These are phyloP conservation scores for Cheilosia pagana DNA, from an alignment of 2,888 invertebrate genomes.

Conservation along the genomic window DNA sequence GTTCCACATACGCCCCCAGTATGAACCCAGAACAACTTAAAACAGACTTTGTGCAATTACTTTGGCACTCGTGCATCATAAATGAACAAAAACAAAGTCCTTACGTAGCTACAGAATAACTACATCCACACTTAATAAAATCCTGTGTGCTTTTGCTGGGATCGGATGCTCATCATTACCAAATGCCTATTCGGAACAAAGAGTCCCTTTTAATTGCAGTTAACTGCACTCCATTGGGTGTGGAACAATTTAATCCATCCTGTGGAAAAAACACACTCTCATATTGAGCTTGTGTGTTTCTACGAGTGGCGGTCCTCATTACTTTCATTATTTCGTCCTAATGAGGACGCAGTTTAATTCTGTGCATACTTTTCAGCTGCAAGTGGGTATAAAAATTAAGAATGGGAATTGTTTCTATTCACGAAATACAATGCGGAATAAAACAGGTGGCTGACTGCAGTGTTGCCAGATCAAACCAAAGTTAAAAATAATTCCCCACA, in stretches of 20 bases:
- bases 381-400: too few species aligned
- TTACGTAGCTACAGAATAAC: too few species aligned
- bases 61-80: too few species aligned
- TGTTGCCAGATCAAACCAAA: not conserved
- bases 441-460: not conserved
- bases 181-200: not conserved
- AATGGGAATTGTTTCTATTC: not conserved
- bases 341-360: not conserved
- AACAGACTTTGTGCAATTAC: too few species aligned
- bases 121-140: too few species aligned
- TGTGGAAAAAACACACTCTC: not conserved
- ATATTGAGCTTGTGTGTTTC: not conserved
- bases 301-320: not conserved
- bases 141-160: too few species aligned
- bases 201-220: not conserved
- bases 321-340: not conserved
- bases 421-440: not conserved
- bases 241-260: not conserved
- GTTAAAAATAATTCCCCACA: slow-evolving; percentile 3
- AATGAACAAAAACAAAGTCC: too few species aligned
- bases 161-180: not conserved
- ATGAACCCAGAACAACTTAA: too few species aligned
- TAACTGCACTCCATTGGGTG: not conserved
- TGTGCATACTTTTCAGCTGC: too few species aligned
- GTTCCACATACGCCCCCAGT: too few species aligned